These are phyloP conservation scores for Cantharis rufa DNA, from an alignment of 2,888 invertebrate species.

Conservation along the genomic window DNA sequence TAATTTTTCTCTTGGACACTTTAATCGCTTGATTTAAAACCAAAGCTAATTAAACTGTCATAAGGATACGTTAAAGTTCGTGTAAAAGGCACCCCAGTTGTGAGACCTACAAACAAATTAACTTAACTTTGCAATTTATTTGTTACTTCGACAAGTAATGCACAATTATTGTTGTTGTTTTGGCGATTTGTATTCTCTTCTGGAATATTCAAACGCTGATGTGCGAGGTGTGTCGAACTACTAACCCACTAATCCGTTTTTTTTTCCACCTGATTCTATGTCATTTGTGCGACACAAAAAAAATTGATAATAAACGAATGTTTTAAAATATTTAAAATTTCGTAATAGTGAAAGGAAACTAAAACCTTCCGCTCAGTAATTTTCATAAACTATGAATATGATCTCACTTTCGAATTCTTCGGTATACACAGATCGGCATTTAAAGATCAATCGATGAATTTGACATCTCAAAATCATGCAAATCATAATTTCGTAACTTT, in stretches of 20 bases:
- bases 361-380: background rate
- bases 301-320: background rate
- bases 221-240: background rate
- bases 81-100: background rate
- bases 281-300: background rate
- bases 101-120: background rate
- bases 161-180: background rate
- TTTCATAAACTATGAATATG: background rate
- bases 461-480: background rate
- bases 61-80: background rate
- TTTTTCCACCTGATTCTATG: background rate
- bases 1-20: background rate
- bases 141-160: background rate
- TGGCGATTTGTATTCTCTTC: background rate
- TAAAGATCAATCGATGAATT: background rate
- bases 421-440: background rate
- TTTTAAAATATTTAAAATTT: background rate
- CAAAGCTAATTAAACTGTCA: background rate
- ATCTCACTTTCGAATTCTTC: background rate
- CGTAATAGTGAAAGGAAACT: background rate
- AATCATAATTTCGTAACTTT: background rate
- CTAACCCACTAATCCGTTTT: background rate
- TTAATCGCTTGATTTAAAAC: background rate
- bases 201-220: background rate
- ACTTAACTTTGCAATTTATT: background rate